Evolutionary conservation across 2,113 vertebrate genomes (phyloP).

Genomic region (Pongo abelii): DNA sequence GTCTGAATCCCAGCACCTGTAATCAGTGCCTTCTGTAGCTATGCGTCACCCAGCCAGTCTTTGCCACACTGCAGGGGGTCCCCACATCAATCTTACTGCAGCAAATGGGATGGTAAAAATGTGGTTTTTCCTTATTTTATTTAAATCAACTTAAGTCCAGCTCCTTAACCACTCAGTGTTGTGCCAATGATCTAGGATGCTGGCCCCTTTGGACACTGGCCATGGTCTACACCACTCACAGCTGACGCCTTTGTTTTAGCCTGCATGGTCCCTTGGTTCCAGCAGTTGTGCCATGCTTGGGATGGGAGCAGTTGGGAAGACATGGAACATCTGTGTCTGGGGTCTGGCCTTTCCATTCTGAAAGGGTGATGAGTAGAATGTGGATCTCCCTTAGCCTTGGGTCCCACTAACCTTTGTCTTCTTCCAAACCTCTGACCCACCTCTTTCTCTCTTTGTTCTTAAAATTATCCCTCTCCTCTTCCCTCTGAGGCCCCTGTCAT

Average conservation of each 20-base stretch:
- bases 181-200: not conserved
- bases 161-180: no score
- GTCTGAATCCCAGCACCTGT: not conserved
- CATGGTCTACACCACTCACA: not conserved
- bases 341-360: not conserved
- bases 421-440: not conserved
- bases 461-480: not conserved
- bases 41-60: not conserved
- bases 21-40: not conserved
- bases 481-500: not conserved
- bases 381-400: not conserved
- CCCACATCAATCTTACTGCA: not conserved
- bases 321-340: not conserved
- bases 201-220: not conserved
- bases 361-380: not conserved
- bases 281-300: not conserved
- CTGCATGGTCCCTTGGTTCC: not conserved
- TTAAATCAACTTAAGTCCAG: not conserved
- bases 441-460: not conserved
- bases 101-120: not conserved
- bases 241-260: not conserved
- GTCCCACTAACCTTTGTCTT: not conserved
- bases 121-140: not conserved
- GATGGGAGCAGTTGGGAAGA: not conserved
- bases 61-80: no score